Evolutionary conservation across 1,140 invertebrate species (phyloP), one percentile per base, ranked within the genome.

Genomic region (Bombus sibiricus): DNA sequence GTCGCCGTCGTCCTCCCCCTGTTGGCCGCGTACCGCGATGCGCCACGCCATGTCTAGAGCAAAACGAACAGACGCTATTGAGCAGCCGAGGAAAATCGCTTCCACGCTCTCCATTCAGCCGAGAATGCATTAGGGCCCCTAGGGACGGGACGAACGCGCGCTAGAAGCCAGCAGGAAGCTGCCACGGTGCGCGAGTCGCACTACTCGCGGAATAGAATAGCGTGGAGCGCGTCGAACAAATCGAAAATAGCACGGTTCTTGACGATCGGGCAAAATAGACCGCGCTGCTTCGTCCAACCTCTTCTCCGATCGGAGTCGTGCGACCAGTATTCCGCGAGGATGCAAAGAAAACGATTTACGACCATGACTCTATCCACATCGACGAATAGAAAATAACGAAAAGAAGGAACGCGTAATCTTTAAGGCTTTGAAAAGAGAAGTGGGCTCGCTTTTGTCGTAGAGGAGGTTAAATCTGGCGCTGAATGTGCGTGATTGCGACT

Each of bases 41-140:
- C 64, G 81, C 32, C 75, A 59, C 62, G 34, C 37, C 74, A 69
- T 66, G 73, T 86, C 91, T 69, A 64, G 83, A 74, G 83, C 74
- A 77, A 79, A 89, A 89, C 74, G 86, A 85, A 73, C 79, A 71
- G 83, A 34, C 69, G 75, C 84, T 79, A 89, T 90, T 87, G 89
- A 91, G 86, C 78, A 74, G 72, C 69, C 64, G 59, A 75, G 82
- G 71, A 69, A 78, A 91, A 80, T 83, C 83, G 83, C 57, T 79
- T 68, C 83, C 74, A 75, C 81, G 84, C 76, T 85, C 80, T 84
- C 86, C 83, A 91, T 91, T 90, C 88, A 86, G 62, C 25, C 68
- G 84, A 81, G 85, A 86, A 83, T 83, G 85, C 85, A 81, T 76
- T 81, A 81, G 73, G 25, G 53, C 25, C 57, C 25, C 18, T 28